These are phyloP conservation scores for Drosophila sucinea DNA, from an alignment of 1,140 invertebrate species.

Conservation along the genomic window DNA sequence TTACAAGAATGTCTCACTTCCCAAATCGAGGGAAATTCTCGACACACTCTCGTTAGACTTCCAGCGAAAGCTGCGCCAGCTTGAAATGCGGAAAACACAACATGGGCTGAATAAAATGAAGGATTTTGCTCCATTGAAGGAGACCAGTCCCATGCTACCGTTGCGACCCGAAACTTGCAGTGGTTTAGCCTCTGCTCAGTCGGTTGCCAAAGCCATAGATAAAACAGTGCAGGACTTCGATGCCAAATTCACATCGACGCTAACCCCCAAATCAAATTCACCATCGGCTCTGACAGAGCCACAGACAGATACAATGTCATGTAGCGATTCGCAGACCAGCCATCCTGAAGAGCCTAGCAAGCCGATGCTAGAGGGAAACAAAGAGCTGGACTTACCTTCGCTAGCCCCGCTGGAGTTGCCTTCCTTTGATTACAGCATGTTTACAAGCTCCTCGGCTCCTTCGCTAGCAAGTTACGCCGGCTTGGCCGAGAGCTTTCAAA, in stretches of 20 bases:
- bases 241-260: constrained; percentile 63
- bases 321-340: constrained; percentile 30
- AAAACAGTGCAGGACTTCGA: constrained; percentile 79
- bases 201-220: constrained; percentile 77
- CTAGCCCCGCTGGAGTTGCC: constrained; percentile 73
- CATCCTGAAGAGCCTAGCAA: constrained; percentile 23
- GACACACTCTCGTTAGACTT: constrained; percentile 72
- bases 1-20: constrained; percentile 63
- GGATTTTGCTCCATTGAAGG: constrained; percentile 67
- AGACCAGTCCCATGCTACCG: constrained; percentile 64
- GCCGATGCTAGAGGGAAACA: constrained; percentile 18
- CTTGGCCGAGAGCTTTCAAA: constrained; percentile 67
- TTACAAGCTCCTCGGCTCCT: constrained; percentile 63
- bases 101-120: constrained; percentile 69
- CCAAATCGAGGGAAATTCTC: constrained; percentile 69
- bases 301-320: constrained; percentile 42
- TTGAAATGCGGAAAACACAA: constrained; percentile 74
- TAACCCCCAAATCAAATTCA: constrained; percentile 20
- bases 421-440: constrained; percentile 70
- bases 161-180: constrained; percentile 39
- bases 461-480: constrained; percentile 57
- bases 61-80: constrained; percentile 68
- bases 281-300: constrained; percentile 38
- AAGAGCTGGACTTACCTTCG: constrained; percentile 62
- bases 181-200: constrained; percentile 57